phyloP scores from a whole-genome alignment of 2,888 invertebrate genomes.

The Scrobipalpa costella region DNA sequence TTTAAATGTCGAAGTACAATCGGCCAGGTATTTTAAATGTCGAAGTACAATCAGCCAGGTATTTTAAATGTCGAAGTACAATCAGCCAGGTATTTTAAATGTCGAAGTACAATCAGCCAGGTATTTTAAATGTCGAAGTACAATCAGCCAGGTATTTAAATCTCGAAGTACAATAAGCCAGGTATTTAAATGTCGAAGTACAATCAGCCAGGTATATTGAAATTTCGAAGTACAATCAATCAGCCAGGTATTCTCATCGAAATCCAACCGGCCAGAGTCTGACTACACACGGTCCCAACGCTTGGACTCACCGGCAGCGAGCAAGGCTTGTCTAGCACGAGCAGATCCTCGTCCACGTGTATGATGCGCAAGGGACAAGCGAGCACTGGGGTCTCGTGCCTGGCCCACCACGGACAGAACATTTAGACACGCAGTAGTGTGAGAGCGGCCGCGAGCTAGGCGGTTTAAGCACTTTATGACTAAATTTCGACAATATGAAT shows the following conservation, averaged over 20 bases:
- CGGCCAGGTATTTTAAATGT: no score
- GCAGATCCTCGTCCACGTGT: slow-evolving; percentile 90
- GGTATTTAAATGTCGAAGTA: slow-evolving; percentile 21
- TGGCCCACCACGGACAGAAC: slow-evolving; percentile 77
- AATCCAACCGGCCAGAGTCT: slow-evolving; percentile 40
- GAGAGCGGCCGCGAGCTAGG: slow-evolving; percentile 17
- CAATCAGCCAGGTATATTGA: neutral
- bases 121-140: no score
- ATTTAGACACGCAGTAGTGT: slow-evolving; percentile 32
- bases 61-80: no score
- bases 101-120: no score
- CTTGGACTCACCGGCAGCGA: slow-evolving; percentile 90
- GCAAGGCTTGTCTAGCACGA: slow-evolving; percentile 95
- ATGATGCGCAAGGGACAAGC: slow-evolving; percentile 90
- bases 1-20: no score
- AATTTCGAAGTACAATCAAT: slow-evolving; percentile 21
- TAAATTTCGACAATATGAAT: neutral
- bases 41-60: no score
- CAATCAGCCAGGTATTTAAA: no score
- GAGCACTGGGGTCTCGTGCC: slow-evolving; percentile 94
- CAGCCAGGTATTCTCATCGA: neutral
- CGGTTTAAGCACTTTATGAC: neutral
- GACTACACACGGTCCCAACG: slow-evolving; percentile 43
- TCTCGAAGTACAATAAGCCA: neutral
- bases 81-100: no score